Base-by-base conservation (phyloP, 92 coral and sea anemone species). In the Parazoanthus swiftii region DNA sequence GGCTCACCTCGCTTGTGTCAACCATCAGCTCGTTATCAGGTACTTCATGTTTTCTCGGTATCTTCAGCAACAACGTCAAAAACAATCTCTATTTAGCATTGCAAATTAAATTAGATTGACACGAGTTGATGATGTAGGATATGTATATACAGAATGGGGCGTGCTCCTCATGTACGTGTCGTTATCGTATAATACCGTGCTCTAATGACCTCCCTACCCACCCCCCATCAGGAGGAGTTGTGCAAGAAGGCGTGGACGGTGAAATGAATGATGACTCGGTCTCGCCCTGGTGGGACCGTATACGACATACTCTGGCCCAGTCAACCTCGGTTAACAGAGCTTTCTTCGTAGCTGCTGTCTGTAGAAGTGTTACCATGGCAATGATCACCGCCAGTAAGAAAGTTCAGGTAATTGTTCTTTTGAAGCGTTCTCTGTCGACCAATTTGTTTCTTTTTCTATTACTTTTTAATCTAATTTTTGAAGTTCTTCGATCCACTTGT, bases 231-330 rank as follows among this genome's bases (percentile, higher is more conserved):
- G 98, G 96, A 54, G 89, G 93, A 44, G 90, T 88, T 3, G 37
- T 91, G 38, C 86, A 88, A 35, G 98, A 90, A 82, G 72, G 89
- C 85, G 79, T 87, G 7, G 85, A 87, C 36, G 76, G 83, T 10
- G 71, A 76, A 44, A 54, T 78, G 63, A 89, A 84, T 54, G 97
- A 92, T 78, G 86, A 93, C 54, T 74, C 89, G 33, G 89, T 95
- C 36, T 94, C 99, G n/a, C 94, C 96, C 2, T 97, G 99, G 99
- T 97, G 98, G 99, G 96, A 95, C 75, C 93, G 76, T 48, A 85
- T 95, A 66, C 98, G 99, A 72, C 95, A 91, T 77, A 75, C 91
- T 82, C 94, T 97, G 43, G 97, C 97, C 82, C 96, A 97, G 93
- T 97, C 99, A 56, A 88, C 96, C 58, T 92, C 94, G 4, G 93